Conservation (phyloP, 1,140 invertebrate species). For the Drosophila miranda region DNA sequence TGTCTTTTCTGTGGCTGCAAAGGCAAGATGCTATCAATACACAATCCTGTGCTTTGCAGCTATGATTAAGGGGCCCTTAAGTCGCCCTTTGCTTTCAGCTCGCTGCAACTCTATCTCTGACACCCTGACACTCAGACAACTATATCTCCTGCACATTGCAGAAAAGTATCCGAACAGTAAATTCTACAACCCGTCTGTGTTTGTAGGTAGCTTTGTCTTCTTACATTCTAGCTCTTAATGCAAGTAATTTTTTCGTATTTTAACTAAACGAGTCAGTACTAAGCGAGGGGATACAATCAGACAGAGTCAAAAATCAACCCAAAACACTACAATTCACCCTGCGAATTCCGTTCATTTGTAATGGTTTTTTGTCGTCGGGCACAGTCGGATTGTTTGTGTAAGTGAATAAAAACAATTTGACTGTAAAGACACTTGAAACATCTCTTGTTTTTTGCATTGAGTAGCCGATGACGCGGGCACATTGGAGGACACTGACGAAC, state of each 20-base stretch:
- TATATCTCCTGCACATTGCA: too few relatives aligned
- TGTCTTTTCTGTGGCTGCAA: too few relatives aligned
- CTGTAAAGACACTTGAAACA: constrained; percentile 79
- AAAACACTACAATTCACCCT: constrained; percentile 35
- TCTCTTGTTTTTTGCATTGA: constrained; percentile 65
- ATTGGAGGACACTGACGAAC: constrained; percentile 8
- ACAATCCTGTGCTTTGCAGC: too few relatives aligned
- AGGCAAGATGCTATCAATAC: too few relatives aligned
- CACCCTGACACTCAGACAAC: too few relatives aligned
- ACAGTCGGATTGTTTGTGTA: constrained; percentile 60
- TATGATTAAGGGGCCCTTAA: too few relatives aligned
- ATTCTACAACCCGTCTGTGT: too few relatives aligned
- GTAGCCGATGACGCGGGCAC: constrained; percentile 14
- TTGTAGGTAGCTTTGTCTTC: too few relatives aligned
- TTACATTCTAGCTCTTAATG: too few relatives aligned
- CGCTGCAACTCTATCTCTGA: too few relatives aligned
- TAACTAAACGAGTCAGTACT: constrained; percentile 16
- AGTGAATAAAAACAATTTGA: constrained; percentile 80
- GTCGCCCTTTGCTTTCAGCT: too few relatives aligned
- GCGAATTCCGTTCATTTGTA: constrained; percentile 41
- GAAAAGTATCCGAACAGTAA: too few relatives aligned
- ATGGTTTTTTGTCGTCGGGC: constrained; percentile 43
- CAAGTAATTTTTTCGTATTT: constrained; percentile 28
- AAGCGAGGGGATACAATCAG: constrained; percentile 2
- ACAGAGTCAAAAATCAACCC: constrained; percentile 45